phyloP scores from a whole-genome alignment of 2,888 invertebrate species.

The Cylloceria caligata region DNA sequence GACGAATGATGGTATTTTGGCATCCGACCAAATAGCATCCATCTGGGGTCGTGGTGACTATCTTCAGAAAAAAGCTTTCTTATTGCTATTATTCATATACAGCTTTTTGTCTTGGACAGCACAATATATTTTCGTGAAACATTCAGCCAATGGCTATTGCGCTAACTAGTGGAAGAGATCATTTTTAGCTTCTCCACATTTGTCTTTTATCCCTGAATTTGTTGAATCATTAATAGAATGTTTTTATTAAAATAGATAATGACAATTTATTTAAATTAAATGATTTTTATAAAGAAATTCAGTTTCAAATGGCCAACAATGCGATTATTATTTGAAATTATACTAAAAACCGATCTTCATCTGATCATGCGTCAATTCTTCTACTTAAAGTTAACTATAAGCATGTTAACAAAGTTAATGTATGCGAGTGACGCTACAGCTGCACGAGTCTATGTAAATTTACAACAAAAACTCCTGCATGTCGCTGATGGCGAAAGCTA shows the following conservation, averaged over 20 bases:
- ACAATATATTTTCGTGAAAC: not conserved
- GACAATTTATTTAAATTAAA: too few species aligned
- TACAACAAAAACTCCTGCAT: conserved; percentile 31
- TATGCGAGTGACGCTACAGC: too few species aligned
- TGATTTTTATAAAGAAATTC: too few species aligned
- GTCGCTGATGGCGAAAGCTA: not conserved
- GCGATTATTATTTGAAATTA: not conserved
- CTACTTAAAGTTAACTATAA: too few species aligned
- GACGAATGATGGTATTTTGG: conserved; percentile 56
- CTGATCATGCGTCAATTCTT: too few species aligned
- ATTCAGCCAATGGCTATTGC: not conserved
- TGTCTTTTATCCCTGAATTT: too few species aligned
- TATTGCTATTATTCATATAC: not conserved
- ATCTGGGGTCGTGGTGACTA: conserved; percentile 30
- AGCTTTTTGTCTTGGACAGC: not conserved
- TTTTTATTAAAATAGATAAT: too few species aligned
- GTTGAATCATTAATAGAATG: too few species aligned
- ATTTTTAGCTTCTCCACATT: not conserved
- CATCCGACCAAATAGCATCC: conserved; percentile 59
- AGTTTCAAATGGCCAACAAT: not conserved
- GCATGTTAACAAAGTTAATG: too few species aligned
- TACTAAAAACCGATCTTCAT: too few species aligned
- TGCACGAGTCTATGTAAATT: too few species aligned
- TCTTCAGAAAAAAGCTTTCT: conserved; percentile 36
- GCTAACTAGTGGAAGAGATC: not conserved